A percentile compares a stretch with the other conserved stretches of the same genome.
Conservation (phyloP, 1,140 invertebrate species). For the Lanistes nyassanus region DNA sequence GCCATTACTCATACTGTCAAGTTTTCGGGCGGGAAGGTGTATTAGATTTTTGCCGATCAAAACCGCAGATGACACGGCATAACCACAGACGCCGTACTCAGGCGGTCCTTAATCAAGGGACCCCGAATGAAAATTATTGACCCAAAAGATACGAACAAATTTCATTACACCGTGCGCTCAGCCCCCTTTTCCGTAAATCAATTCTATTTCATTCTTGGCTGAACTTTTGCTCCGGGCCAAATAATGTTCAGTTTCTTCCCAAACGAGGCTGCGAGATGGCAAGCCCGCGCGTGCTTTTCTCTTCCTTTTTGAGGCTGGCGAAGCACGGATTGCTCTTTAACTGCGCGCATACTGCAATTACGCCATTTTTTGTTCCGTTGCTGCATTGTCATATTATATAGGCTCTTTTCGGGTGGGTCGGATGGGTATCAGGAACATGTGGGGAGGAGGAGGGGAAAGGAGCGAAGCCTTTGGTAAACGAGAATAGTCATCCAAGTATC, state of each 20-base stretch:
- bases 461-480: too few species aligned
- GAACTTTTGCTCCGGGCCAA: slow-evolving; percentile 10
- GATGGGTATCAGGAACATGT: too few species aligned
- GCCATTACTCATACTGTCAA: slow-evolving; percentile 12
- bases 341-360: too few species aligned
- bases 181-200: slow-evolving; percentile 11
- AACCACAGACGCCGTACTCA: background rate
- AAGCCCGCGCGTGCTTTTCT: too few species aligned
- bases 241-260: slow-evolving; percentile 14
- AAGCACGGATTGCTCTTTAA: too few species aligned
- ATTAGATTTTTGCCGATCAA: slow-evolving; percentile 14
- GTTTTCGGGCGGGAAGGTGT: slow-evolving; percentile 6
- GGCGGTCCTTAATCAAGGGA: slow-evolving; percentile 8
- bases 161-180: slow-evolving; percentile 10
- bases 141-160: slow-evolving; percentile 20
- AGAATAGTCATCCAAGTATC: too few species aligned
- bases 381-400: too few species aligned
- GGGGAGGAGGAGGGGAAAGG: too few species aligned
- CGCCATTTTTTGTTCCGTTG: too few species aligned
- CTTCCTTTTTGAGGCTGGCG: too few species aligned
- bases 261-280: background rate
- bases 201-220: slow-evolving; percentile 20
- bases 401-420: too few species aligned
- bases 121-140: slow-evolving; percentile 18
- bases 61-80: slow-evolving; percentile 11